phyloP scores from a whole-genome alignment of 2,888 invertebrate genomes.

The Tribolium freemani region DNA sequence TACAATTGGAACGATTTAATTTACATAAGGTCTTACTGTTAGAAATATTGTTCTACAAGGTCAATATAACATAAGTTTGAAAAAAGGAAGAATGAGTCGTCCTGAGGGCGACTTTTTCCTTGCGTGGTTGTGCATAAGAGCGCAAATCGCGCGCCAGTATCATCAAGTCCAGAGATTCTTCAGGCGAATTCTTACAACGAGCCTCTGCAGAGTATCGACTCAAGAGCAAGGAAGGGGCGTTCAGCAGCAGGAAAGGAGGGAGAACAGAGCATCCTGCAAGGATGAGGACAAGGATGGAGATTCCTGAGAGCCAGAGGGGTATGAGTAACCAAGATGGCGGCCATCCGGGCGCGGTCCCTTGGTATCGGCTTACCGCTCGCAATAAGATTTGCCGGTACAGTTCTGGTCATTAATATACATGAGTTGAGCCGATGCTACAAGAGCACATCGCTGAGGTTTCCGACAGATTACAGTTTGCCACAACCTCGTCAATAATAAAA shows the following conservation, averaged over 20 bases:
- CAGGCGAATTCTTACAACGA: constrained; percentile 63
- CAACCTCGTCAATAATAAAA: constrained; percentile 37
- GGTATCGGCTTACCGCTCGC: constrained; percentile 67
- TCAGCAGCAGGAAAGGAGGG: constrained; percentile 45
- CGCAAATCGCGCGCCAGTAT: constrained; percentile 42
- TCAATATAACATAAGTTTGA: no score
- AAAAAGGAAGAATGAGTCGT: no score
- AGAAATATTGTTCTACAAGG: no score
- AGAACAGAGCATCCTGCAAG: constrained; percentile 51
- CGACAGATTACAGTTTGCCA: constrained; percentile 35
- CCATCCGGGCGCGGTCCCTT: constrained; percentile 65
- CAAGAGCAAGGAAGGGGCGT: constrained; percentile 63
- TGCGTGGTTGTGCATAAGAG: constrained; percentile 10
- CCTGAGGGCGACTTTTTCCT: background rate
- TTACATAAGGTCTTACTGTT: no score
- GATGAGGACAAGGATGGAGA: constrained; percentile 59
- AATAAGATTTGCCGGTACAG: constrained; percentile 68
- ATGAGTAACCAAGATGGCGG: constrained; percentile 66
- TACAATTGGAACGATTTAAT: no score
- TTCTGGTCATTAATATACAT: constrained; percentile 68
- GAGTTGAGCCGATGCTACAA: constrained; percentile 57
- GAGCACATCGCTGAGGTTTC: constrained; percentile 44
- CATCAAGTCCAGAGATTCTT: constrained; percentile 61
- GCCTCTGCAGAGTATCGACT: constrained; percentile 67
- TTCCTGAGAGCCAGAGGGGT: constrained; percentile 56